A percentile compares a stretch with the other conserved stretches of the same genome.
Evolutionary conservation across 2,888 invertebrate species (phyloP).

Genomic region (Philhelius pedissequus): DNA sequence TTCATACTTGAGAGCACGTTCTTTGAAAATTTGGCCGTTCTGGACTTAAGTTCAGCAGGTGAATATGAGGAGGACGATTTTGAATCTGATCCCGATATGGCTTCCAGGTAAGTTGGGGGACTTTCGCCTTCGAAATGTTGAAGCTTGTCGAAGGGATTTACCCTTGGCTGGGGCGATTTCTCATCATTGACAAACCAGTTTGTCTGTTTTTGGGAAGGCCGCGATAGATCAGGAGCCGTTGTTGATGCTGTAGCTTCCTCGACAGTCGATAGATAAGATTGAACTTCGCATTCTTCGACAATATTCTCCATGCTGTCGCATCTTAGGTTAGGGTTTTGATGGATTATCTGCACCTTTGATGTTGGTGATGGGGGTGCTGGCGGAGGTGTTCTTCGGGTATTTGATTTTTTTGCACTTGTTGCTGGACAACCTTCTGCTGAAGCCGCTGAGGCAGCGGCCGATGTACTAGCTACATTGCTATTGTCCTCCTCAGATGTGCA

Average conservation of each 20-base stretch:
- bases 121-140: constrained; percentile 74
- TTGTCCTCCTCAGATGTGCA: constrained; percentile 80
- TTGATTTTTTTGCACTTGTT: constrained; percentile 39
- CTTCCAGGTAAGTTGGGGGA: constrained; percentile 77
- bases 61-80: constrained; percentile 36
- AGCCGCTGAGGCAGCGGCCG: constrained; percentile 32
- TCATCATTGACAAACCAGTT: constrained; percentile 75
- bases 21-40: constrained; percentile 74
- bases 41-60: constrained; percentile 68
- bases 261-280: constrained; percentile 71
- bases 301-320: constrained; percentile 76
- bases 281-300: constrained; percentile 70
- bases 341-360: constrained; percentile 73
- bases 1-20: constrained; percentile 76
- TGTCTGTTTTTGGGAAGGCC: constrained; percentile 73
- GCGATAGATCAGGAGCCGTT: constrained; percentile 71
- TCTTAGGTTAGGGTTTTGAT: constrained; percentile 75
- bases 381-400: constrained; percentile 16
- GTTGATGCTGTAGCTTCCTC: constrained; percentile 67
- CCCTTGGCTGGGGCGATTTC: constrained; percentile 36
- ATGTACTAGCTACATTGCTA: constrained; percentile 65
- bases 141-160: constrained; percentile 71
- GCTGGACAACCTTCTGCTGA: constrained; percentile 5
- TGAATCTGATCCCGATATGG: constrained; percentile 71
- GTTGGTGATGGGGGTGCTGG: constrained; percentile 36